Evolutionary conservation across 2,797 vertebrate genomes (phyloP).

Genomic region (Trematomus bernacchii): DNA sequence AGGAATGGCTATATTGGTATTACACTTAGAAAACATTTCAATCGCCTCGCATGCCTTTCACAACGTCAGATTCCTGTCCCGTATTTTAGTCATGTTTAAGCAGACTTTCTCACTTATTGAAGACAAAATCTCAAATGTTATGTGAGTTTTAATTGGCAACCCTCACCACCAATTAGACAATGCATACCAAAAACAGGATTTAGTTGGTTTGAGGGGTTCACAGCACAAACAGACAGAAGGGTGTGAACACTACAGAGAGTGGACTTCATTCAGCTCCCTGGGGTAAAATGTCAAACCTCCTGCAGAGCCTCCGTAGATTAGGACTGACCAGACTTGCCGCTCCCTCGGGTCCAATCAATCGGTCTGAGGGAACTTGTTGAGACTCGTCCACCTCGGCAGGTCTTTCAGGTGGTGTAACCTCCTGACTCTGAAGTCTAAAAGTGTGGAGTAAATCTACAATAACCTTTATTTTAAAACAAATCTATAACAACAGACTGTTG

Average conservation of each 20-base stretch:
- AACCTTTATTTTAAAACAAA: too few relatives aligned
- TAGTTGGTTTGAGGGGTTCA: background rate
- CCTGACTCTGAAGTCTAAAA: too few relatives aligned
- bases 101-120: background rate
- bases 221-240: background rate
- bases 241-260: background rate
- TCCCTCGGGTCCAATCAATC: slow-evolving; percentile 25
- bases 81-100: background rate
- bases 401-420: background rate
- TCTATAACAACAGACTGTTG: too few relatives aligned
- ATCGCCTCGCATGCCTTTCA: background rate
- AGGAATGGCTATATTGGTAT: background rate
- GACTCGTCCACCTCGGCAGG: background rate
- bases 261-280: slow-evolving; percentile 5
- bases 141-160: too few relatives aligned
- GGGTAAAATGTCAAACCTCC: slow-evolving; percentile 12
- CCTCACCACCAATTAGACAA: too few relatives aligned
- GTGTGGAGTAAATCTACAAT: too few relatives aligned
- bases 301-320: slow-evolving; percentile 24
- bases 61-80: background rate
- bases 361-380: background rate
- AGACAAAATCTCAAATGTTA: background rate
- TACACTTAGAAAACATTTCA: background rate
- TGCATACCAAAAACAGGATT: background rate
- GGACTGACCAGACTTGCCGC: background rate